Base-by-base conservation (phyloP, 2,797 vertebrate species). In the Gymnodraco acuticeps region DNA sequence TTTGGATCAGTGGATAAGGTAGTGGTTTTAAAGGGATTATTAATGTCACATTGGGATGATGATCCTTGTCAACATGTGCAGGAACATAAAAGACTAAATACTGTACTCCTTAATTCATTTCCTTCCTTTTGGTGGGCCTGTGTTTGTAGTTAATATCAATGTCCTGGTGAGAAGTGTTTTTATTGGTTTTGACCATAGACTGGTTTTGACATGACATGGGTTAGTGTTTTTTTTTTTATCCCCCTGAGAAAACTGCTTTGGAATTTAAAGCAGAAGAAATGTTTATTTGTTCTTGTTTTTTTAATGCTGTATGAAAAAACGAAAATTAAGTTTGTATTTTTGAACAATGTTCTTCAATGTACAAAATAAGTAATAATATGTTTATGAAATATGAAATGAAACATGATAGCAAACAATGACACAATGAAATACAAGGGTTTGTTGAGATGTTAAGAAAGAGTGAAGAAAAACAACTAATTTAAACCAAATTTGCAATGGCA, bases 1-100 rank as follows among this genome's bases (percentile, higher is more conserved):
- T 77, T 68, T 51, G 59, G 82, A 83, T 79, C 65, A 59, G 68
- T 38, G 53, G 70, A 73, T 68, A 56, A 75, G 55, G 53, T 54
- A 16, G 27, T 33, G 19, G 48, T 73, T 81, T 70, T 65, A 56
- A 73, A 47, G 45, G 19, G 42, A 68, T 31, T 51, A 54, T 61
- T 62, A 27, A 79, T 80, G 72, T 78, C 65, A 76, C 45, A 56
- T 64, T 66, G 62, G 60, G 74, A 62, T 78, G 42, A 69, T 62
- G 42, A 70, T 66, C 62, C 55, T 56, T 64, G 17, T 72, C 64
- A 60, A 60, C 75, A 27, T 20, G 31, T 52, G 45, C 9, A 56
- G 20, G 62, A 67, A 62, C 31, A 51, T 11, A 47, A 55, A 14
- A 20, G 31, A 48, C 9, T 27, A 74, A 59, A 65, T 63, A 23